Evolutionary conservation across 30 jellyfish, hydroid and myxozoan species (phyloP).

Genomic region (Pelagia noctiluca): DNA sequence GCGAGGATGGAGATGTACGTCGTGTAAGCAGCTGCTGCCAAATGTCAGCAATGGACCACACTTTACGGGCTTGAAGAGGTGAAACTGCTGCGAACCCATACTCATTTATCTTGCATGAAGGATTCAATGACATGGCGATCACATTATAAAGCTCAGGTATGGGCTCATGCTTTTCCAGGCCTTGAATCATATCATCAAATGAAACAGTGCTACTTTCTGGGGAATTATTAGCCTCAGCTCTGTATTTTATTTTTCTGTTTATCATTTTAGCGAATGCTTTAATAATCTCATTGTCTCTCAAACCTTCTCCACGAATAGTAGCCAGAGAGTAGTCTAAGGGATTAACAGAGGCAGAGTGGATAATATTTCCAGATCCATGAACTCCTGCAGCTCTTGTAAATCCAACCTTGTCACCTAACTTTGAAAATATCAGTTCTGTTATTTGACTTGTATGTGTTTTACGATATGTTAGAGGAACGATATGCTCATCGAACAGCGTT

Average conservation of each 20-base stretch:
- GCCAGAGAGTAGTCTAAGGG: slow-evolving; percentile 30
- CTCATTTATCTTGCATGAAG: slow-evolving; percentile 19
- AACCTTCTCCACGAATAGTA: slow-evolving; percentile 15
- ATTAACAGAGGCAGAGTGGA: slow-evolving; percentile 19
- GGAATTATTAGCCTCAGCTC: slow-evolving; percentile 6
- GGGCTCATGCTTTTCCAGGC: slow-evolving; percentile 19
- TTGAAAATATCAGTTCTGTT: slow-evolving; percentile 6
- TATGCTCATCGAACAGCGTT: slow-evolving; percentile 9
- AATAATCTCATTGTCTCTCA: slow-evolving; percentile 22
- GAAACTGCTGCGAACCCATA: slow-evolving; percentile 18
- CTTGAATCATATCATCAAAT: slow-evolving; percentile 9
- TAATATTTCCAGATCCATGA: slow-evolving; percentile 13
- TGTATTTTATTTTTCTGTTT: slow-evolving; percentile 10
- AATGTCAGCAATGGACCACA: slow-evolving; percentile 17
- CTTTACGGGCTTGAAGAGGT: slow-evolving; percentile 25
- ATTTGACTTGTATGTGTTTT: slow-evolving; percentile 10
- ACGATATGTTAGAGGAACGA: slow-evolving; percentile 18
- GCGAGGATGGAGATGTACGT: slow-evolving; percentile 11
- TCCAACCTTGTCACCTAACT: slow-evolving; percentile 24
- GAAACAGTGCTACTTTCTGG: slow-evolving; percentile 16
- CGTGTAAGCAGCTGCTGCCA: slow-evolving; percentile 32
- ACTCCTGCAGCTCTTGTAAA: slow-evolving; percentile 13
- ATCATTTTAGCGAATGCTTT: slow-evolving; percentile 12
- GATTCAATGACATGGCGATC: slow-evolving; percentile 20
- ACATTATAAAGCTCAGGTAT: slow-evolving; percentile 15